phyloP scores from a whole-genome alignment of 2,888 invertebrate genomes.

The Trilocha varians region DNA sequence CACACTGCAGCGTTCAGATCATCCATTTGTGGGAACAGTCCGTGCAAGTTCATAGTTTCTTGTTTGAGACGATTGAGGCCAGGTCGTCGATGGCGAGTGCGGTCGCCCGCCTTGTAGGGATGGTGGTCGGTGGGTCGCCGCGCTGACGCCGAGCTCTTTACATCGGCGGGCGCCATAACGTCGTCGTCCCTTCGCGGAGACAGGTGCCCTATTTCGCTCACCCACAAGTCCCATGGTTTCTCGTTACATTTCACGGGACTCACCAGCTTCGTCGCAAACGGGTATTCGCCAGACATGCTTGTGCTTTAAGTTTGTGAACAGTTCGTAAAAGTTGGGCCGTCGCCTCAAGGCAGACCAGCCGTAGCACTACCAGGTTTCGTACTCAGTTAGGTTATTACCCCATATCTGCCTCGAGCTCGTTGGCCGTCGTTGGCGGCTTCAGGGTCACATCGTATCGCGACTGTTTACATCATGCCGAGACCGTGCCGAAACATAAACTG shows the following conservation, averaged over 20 bases:
- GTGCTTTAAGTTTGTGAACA: constrained; percentile 36
- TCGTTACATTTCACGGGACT: constrained; percentile 66
- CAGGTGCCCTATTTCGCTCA: constrained; percentile 61
- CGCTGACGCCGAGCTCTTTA: constrained; percentile 36
- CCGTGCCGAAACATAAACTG: constrained; percentile 46
- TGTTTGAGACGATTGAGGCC: constrained; percentile 68
- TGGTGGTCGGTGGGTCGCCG: constrained; percentile 39
- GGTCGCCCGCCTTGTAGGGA: constrained; percentile 41
- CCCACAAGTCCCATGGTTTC: constrained; percentile 69
- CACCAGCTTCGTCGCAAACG: constrained; percentile 53
- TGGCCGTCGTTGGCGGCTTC: constrained; percentile 35
- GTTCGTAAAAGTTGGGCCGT: constrained; percentile 33
- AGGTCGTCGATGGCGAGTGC: constrained; percentile 46
- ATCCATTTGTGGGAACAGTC: constrained; percentile 84
- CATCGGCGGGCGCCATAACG: constrained; percentile 39
- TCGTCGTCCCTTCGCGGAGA: constrained; percentile 61
- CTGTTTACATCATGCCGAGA: constrained; percentile 55
- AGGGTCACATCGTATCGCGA: constrained; percentile 53
- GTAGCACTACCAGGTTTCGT: constrained; percentile 52
- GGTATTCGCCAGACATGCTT: constrained; percentile 63
- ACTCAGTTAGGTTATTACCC: constrained; percentile 69
- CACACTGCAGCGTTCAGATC: constrained; percentile 84
- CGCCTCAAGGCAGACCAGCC: constrained; percentile 56
- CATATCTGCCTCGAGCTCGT: constrained; percentile 48
- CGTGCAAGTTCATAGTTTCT: constrained; percentile 82